These are phyloP conservation scores for Turnix velox DNA, from an alignment of 2,113 vertebrate species.

Conservation along the genomic window DNA sequence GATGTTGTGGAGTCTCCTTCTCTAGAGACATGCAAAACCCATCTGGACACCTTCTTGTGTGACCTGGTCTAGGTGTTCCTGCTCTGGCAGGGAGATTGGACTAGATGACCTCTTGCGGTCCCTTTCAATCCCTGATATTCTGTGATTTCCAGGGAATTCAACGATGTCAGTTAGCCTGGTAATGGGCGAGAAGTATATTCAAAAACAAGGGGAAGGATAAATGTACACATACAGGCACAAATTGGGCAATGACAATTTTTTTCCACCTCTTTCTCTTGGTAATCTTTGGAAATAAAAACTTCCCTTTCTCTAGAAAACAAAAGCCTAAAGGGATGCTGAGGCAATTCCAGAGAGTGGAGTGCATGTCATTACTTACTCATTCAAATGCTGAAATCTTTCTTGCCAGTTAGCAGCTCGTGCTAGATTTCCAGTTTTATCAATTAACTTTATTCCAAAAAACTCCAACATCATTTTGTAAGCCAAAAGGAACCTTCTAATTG, in stretches of 20 bases:
- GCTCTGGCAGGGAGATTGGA: no score
- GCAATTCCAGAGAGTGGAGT: background rate
- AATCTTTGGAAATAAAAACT: background rate
- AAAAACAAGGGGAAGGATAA: background rate
- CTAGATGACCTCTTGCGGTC: no score
- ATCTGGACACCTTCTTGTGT: no score
- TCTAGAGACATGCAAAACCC: no score
- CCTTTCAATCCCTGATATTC: no score
- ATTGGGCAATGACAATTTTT: background rate
- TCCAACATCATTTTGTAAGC: conserved; percentile 97
- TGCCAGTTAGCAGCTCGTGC: conserved; percentile 89
- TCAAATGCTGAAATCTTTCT: conserved; percentile 94
- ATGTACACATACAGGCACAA: background rate
- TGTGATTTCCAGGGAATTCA: background rate
- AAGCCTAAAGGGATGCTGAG: background rate
- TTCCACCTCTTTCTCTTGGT: background rate
- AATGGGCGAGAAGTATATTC: background rate
- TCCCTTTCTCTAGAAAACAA: background rate
- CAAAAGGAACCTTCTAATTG: conserved; percentile 88
- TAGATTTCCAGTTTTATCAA: conserved; percentile 92
- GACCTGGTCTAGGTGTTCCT: no score
- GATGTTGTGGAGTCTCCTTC: no score
- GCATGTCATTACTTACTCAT: conserved; percentile 83
- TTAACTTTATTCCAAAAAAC: conserved; percentile 94
- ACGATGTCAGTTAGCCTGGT: background rate